Percentiles rank a stretch among this genome's conserved stretches.
Conservation (phyloP, 2,113 vertebrate genomes). For the Chamaea fasciata region DNA sequence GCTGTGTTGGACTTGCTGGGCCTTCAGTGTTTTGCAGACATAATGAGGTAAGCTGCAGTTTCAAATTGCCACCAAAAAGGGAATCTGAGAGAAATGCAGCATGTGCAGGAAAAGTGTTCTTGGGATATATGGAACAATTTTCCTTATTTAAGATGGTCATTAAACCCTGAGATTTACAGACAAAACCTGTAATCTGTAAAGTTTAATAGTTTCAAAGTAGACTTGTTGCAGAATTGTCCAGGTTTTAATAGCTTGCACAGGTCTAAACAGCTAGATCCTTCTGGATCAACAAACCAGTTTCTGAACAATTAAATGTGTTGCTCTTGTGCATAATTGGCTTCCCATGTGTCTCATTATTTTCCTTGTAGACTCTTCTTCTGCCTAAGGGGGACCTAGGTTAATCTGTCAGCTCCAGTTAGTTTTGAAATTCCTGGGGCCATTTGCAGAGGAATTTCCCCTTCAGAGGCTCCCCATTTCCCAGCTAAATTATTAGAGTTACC, state of each 20-base stretch:
- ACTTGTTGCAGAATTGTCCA: not conserved
- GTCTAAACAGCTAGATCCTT: not conserved
- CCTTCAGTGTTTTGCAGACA: not conserved
- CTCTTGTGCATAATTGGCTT: slow-evolving; percentile 43
- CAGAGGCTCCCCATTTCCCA: not conserved
- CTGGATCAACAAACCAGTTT: slow-evolving; percentile 17
- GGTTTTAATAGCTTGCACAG: not conserved
- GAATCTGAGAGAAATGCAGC: not conserved
- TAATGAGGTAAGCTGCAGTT: not conserved
- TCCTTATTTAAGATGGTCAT: not conserved
- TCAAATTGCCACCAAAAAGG: not conserved
- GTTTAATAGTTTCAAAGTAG: not conserved
- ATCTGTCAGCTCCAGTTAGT: slow-evolving; percentile 55
- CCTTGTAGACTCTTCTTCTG: slow-evolving; percentile 29
- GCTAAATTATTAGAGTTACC: not conserved
- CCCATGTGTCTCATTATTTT: slow-evolving; percentile 43
- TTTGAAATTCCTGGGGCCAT: slow-evolving; percentile 35
- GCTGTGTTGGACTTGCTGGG: not conserved
- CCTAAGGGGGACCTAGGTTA: slow-evolving; percentile 41
- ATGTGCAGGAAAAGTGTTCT: not conserved
- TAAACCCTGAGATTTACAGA: not conserved
- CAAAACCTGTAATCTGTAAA: not conserved
- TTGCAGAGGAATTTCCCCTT: slow-evolving; percentile 46
- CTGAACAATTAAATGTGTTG: slow-evolving; percentile 27
- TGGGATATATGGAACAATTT: not conserved